Conservation (phyloP, 2,113 vertebrate genomes). For the Dipodomys ordii region DNA sequence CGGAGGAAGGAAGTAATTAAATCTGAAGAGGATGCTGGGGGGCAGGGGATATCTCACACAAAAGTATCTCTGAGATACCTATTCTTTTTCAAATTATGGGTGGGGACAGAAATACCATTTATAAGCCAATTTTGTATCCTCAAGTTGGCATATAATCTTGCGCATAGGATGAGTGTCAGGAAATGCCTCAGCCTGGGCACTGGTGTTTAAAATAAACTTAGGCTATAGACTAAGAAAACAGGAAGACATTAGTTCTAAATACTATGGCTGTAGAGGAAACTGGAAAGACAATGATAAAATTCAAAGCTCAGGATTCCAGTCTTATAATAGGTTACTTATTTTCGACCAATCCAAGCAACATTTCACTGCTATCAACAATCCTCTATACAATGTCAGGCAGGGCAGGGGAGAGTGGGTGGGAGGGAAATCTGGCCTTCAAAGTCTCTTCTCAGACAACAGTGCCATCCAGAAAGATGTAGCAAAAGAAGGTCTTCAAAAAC, state of each 20-base stretch:
- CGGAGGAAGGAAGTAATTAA: conserved; percentile 79
- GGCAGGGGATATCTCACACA: conserved; percentile 53
- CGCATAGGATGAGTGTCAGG: conserved; percentile 57
- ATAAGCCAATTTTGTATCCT: conserved; percentile 52
- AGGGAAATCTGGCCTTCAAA: not conserved
- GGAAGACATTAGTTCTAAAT: conserved; percentile 43
- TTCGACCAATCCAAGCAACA: not conserved
- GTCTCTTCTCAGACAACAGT: not conserved
- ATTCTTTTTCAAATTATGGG: conserved; percentile 63
- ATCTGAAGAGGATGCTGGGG: conserved; percentile 37
- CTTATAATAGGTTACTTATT: not conserved
- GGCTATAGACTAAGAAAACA: conserved; percentile 46
- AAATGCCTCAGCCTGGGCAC: conserved; percentile 49
- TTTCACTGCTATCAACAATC: not conserved
- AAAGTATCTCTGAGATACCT: conserved; percentile 55
- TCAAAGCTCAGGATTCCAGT: not conserved
- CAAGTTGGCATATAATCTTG: conserved; percentile 42
- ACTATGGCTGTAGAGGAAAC: not conserved
- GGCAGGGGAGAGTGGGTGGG: not conserved
- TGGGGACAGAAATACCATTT: conserved; percentile 68
- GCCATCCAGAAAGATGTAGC: not conserved
- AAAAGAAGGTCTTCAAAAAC: not conserved
- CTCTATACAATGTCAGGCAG: not conserved
- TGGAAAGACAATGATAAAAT: conserved; percentile 24
- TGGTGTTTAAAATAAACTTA: conserved; percentile 67